Base-by-base conservation (phyloP, 2,113 vertebrate genomes). In the Phrynosoma platyrhinos region DNA sequence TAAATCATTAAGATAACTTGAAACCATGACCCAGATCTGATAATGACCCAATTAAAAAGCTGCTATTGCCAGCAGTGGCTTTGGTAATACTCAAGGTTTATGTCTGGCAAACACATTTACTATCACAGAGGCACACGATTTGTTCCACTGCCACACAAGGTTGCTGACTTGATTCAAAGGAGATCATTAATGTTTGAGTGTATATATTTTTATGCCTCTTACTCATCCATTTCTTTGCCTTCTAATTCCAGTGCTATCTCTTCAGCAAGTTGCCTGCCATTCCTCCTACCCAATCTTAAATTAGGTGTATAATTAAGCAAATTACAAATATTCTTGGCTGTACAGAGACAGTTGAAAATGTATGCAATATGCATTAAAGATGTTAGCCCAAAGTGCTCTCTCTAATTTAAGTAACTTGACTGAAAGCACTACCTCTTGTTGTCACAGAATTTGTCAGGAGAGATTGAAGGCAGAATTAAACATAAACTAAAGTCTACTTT, bases 1-100 rank as follows among this genome's bases (percentile, higher is more conserved):
- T 88, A 91, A 95, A 90, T 88, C 85, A 88, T 47, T 62, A 80
- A 53, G 36, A 68, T 16, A 84, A 66, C 1, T 27, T 2, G 1
- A 27, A 87, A 58, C 20, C 84, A 80, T 12, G 81, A 71, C 69
- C 36, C 84, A 42, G 84, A 42, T 0, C 9, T 79, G 79, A 80
- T 25, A 74, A 62, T 0, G 0, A 36, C 69, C 27, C 5, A 83
- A 78, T 66, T 72, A 69, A 89, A 62, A 2, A 78, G 79, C 72
- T 52, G n/a, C 12, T 40, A 0, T 77, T 42, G 62, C 71, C 79
- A 23, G 47, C 36, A 23, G 10, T 12, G 88, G 40, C 53, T 86
- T 58, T 30, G 80, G 32, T 82, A 69, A 8, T 69, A 58, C 12
- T 78, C 47, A 55, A 91, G 58, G 47, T 78, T 81, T 86, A 84